Conservation (phyloP, 2,113 vertebrate species). For the Cyprinodon tularosa region DNA sequence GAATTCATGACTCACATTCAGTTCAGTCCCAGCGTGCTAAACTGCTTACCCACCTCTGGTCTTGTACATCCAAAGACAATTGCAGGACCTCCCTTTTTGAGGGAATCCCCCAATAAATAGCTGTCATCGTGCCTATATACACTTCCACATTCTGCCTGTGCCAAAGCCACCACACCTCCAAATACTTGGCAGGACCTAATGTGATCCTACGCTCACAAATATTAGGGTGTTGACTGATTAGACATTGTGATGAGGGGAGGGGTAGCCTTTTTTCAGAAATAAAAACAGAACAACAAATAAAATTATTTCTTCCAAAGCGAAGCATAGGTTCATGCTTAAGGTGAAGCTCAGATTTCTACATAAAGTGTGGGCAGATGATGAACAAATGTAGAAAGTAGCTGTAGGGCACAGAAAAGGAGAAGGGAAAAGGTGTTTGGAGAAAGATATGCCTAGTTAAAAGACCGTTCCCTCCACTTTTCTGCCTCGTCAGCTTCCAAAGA, state of each 20-base stretch:
- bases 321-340: slow-evolving; percentile 10
- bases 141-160: slow-evolving; percentile 19
- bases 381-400: slow-evolving; percentile 43
- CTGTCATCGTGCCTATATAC: slow-evolving; percentile 17
- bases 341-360: slow-evolving; percentile 18
- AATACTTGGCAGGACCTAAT: slow-evolving; percentile 51
- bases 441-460: slow-evolving; percentile 70
- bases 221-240: slow-evolving; percentile 58
- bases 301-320: slow-evolving; percentile 37
- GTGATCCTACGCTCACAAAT: slow-evolving; percentile 45
- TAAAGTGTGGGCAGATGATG: slow-evolving; percentile 12
- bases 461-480: slow-evolving; percentile 60
- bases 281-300: slow-evolving; percentile 13
- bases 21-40: slow-evolving; percentile 34
- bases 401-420: slow-evolving; percentile 44
- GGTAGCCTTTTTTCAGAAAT: slow-evolving; percentile 3
- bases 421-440: slow-evolving; percentile 51
- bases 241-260: slow-evolving; percentile 12
- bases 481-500: slow-evolving; percentile 61
- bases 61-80: slow-evolving; percentile 53
- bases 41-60: slow-evolving; percentile 24
- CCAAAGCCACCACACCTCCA: slow-evolving; percentile 51
- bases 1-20: slow-evolving; percentile 68
- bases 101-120: slow-evolving; percentile 65
- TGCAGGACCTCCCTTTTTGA: slow-evolving; percentile 70